Evolutionary conservation across 2,888 invertebrate species (phyloP).

Genomic region (Campoplex nolae): DNA sequence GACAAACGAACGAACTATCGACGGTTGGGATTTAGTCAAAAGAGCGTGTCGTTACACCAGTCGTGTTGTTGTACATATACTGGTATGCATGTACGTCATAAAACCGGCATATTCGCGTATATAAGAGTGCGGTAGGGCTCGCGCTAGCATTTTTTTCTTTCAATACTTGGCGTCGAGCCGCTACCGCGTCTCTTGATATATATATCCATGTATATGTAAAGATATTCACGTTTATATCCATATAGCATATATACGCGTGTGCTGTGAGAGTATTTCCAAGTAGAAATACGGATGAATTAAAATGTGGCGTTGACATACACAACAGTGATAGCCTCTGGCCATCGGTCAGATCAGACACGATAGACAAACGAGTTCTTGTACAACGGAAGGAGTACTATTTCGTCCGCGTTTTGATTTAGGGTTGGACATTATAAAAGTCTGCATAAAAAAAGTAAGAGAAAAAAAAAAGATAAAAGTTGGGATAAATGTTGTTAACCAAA

Average conservation of each 20-base stretch:
- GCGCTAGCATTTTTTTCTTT: no score
- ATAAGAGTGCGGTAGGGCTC: no score
- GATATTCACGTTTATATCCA: neutral
- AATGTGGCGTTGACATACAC: slow-evolving; percentile 30
- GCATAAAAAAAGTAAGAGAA: slow-evolving; percentile 1
- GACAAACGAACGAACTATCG: neutral
- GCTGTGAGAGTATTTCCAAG: neutral
- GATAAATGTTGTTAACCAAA: neutral
- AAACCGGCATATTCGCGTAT: no score
- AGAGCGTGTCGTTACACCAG: neutral
- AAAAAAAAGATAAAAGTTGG: neutral
- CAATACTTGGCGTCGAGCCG: no score
- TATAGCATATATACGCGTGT: neutral
- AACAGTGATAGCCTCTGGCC: slow-evolving; percentile 30
- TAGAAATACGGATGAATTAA: neutral
- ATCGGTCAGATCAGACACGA: slow-evolving; percentile 28
- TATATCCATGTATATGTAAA: neutral
- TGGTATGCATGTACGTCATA: neutral
- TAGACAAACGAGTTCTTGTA: neutral
- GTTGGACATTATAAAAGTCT: neutral
- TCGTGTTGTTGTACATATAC: neutral
- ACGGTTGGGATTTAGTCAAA: slow-evolving; percentile 1
- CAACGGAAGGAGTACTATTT: neutral
- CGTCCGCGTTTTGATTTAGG: neutral
- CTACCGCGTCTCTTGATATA: neutral